Evolutionary conservation across 2,797 vertebrate genomes (phyloP).

Genomic region (Heteromormyrus szaboi): DNA sequence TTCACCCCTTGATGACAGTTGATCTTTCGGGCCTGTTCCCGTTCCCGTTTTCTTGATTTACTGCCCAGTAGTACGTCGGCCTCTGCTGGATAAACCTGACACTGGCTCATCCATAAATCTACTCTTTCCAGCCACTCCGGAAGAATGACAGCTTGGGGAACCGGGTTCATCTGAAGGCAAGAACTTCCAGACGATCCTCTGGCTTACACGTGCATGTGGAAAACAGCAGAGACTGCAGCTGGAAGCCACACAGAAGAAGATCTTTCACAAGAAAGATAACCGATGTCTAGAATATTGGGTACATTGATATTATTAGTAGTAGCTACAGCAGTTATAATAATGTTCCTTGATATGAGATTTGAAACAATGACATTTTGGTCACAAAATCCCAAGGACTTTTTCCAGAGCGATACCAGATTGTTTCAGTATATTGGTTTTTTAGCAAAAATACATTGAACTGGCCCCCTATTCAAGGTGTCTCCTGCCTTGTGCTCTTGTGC

Average conservation of each 20-base stretch:
- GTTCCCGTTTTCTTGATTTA: conserved; percentile 47
- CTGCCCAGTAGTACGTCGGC: conserved; percentile 41
- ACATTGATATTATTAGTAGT: neutral
- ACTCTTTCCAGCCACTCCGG: neutral
- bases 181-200: neutral
- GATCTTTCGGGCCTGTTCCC: conserved; percentile 35
- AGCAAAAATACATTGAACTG: neutral
- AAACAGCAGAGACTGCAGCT: neutral
- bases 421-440: neutral
- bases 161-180: neutral
- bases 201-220: neutral
- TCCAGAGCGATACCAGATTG: neutral
- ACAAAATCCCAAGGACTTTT: neutral
- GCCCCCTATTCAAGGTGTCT: neutral
- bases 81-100: conserved; percentile 44
- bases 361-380: neutral
- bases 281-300: neutral
- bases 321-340: neutral
- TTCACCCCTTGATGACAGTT: conserved; percentile 40
- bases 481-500: neutral
- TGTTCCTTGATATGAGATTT: neutral
- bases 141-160: neutral
- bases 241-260: neutral
- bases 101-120: conserved; percentile 45
- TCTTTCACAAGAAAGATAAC: conserved; percentile 7